Conservation (phyloP, 1,140 invertebrate species). For the Caenorhabditis inopinata region DNA sequence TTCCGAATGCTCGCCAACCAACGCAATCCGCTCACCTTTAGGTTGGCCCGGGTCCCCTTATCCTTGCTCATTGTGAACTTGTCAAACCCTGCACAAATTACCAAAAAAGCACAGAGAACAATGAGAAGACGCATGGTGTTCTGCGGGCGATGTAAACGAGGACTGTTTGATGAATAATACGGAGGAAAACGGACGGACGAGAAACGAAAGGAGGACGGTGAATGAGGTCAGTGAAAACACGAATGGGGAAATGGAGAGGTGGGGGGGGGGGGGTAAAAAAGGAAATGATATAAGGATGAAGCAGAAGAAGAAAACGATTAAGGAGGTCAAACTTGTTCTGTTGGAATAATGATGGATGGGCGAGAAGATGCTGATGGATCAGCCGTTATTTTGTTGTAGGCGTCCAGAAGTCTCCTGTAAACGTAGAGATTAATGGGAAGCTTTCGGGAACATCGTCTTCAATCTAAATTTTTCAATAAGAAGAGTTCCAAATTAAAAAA, state of each 20-base stretch:
- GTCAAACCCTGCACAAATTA: not conserved
- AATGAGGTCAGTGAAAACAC: conserved; percentile 25
- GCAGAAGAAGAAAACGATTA: not conserved
- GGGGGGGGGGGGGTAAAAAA: too few species aligned
- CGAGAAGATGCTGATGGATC: not conserved
- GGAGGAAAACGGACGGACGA: not conserved
- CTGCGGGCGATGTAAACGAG: not conserved
- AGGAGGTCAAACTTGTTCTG: conserved; percentile 22
- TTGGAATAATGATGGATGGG: conserved; percentile 16
- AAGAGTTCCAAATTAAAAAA: too few species aligned
- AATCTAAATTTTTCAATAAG: not conserved
- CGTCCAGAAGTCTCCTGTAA: conserved; percentile 11
- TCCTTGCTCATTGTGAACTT: conserved; percentile 6
- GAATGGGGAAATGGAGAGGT: too few species aligned
- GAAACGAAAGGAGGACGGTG: conserved; percentile 1
- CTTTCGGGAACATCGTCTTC: too few species aligned
- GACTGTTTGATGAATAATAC: not conserved
- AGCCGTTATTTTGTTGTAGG: conserved; percentile 7
- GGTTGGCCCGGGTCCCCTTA: not conserved
- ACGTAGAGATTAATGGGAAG: too few species aligned
- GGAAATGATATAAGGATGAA: too few species aligned
- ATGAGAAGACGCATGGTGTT: not conserved
- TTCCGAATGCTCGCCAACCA: not conserved
- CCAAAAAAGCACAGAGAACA: not conserved
- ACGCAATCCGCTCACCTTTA: not conserved